Evolutionary conservation across 35 echinoderm and acorn worm species (phyloP).

Genomic region (Hemicentrotus pulcherrimus): DNA sequence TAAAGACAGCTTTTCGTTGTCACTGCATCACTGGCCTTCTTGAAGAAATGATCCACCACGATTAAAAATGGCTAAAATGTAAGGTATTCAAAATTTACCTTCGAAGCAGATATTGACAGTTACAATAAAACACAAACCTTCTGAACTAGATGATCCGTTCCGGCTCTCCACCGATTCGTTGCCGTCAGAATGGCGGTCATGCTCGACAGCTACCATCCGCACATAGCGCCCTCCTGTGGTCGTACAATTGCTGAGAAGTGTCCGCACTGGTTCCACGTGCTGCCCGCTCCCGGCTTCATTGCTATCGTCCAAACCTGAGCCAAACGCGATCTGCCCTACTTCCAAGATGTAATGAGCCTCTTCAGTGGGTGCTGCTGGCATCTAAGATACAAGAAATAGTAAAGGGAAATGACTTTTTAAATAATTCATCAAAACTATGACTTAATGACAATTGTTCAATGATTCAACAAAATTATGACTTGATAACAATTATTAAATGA

Average conservation of each 20-base stretch:
- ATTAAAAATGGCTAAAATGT: too few species aligned
- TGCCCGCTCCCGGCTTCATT: conserved; percentile 25
- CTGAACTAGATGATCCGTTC: conserved; percentile 69
- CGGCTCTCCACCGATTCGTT: conserved; percentile 57
- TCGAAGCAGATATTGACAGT: too few species aligned
- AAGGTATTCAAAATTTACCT: too few species aligned
- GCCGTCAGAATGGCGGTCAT: conserved; percentile 59
- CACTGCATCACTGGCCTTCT: conserved; percentile 8
- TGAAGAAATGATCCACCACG: conserved; percentile 50
- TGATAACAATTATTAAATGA: too few species aligned
- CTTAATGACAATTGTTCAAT: neutral
- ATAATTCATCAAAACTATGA: neutral
- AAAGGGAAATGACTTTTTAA: neutral
- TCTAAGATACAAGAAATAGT: conserved; percentile 43
- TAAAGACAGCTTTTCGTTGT: neutral
- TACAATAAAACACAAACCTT: conserved; percentile 32
- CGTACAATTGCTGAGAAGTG: conserved; percentile 16
- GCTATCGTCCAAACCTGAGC: conserved; percentile 60
- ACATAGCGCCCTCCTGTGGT: conserved; percentile 35
- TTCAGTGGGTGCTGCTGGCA: conserved; percentile 75
- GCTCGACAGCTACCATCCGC: conserved; percentile 59
- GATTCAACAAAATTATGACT: too few species aligned
- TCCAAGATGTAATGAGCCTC: conserved; percentile 85
- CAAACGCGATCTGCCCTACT: conserved; percentile 85
- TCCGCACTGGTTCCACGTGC: conserved; percentile 50